Percentiles rank a stretch among this genome's conserved stretches.
Conservation (phyloP, 2,113 vertebrate genomes). For the Indicator maculatus region DNA sequence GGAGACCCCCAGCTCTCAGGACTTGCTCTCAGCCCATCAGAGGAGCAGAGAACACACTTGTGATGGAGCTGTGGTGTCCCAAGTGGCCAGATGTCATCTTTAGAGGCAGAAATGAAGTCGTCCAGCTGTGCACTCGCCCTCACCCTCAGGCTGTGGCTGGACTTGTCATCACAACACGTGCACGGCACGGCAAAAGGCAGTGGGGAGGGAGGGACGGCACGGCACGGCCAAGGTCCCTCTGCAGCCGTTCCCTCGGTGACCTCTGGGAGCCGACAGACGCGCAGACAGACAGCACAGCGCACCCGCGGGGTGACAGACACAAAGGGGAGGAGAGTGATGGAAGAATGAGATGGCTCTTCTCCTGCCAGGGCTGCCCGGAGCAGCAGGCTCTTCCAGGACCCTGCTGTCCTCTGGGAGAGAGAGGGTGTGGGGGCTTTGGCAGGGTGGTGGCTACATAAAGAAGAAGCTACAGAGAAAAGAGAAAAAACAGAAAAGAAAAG, state of each 20-base stretch:
- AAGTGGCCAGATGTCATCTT: not conserved
- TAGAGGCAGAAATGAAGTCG: not conserved
- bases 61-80: not conserved
- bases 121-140: not conserved
- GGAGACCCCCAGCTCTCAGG: not conserved
- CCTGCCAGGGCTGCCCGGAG: conserved; percentile 53
- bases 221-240: not conserved
- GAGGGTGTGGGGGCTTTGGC: conserved; percentile 73
- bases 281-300: conserved; percentile 61
- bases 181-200: not conserved
- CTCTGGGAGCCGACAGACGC: conserved; percentile 6
- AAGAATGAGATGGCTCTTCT: conserved; percentile 78
- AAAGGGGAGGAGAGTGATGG: conserved; percentile 62
- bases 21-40: not conserved
- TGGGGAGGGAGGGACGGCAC: not conserved
- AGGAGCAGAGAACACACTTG: not conserved
- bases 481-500: conserved; percentile 61
- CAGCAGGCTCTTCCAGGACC: conserved; percentile 75
- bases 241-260: conserved; percentile 13
- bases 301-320: conserved; percentile 58
- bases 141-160: not conserved
- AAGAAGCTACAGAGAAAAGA: conserved; percentile 85
- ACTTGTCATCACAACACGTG: not conserved
- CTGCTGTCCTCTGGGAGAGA: conserved; percentile 73
- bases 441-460: conserved; percentile 81